phyloP scores from a whole-genome alignment of 2,797 vertebrate species.

The Bothrops alternatus region DNA sequence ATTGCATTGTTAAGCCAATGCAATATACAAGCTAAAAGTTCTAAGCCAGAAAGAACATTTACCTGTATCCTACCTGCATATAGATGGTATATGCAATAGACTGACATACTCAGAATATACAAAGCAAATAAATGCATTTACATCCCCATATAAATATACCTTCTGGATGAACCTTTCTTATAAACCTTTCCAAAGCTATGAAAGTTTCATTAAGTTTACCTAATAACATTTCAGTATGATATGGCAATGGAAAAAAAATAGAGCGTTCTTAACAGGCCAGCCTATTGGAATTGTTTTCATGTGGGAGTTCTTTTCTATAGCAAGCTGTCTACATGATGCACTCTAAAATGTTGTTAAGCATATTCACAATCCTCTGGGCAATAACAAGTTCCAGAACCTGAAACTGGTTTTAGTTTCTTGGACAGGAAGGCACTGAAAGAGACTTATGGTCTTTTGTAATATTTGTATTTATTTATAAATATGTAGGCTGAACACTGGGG shows the following conservation, averaged over 20 bases:
- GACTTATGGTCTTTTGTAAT: not conserved
- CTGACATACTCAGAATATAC: not conserved
- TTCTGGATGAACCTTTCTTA: not conserved
- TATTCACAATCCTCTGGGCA: not conserved
- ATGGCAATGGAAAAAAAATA: not conserved
- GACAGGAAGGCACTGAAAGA: not conserved
- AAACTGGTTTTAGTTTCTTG: not conserved
- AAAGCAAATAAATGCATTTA: not conserved
- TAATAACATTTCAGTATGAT: not conserved
- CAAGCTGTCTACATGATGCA: not conserved
- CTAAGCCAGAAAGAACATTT: not conserved
- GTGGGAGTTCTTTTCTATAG: not conserved
- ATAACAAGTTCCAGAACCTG: not conserved
- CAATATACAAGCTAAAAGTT: not conserved
- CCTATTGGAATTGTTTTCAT: not conserved
- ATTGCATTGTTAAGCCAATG: not conserved
- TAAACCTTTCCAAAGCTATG: not conserved
- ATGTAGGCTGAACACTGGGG: not conserved
- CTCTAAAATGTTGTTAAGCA: not conserved
- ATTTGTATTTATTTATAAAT: not conserved
- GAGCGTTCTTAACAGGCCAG: not conserved
- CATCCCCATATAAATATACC: not conserved
- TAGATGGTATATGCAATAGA: not conserved
- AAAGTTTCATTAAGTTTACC: not conserved
- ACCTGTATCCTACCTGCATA: not conserved